A percentile compares a stretch with the other conserved stretches of the same genome.
These are phyloP conservation scores for Thera britannica DNA, from an alignment of 2,888 invertebrate species.

Conservation along the genomic window DNA sequence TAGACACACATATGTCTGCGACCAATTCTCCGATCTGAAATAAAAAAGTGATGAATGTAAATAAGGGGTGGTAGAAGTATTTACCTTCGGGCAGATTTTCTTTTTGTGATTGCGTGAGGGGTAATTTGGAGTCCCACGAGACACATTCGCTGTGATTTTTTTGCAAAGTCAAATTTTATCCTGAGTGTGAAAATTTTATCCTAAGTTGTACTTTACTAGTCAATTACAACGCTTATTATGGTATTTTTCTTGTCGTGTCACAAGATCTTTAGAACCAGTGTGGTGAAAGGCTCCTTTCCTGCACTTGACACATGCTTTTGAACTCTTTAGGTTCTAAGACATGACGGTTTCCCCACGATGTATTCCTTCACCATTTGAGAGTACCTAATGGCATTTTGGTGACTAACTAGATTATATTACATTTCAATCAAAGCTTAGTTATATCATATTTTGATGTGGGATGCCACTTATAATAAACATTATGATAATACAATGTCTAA, in stretches of 20 bases:
- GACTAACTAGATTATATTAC: not conserved
- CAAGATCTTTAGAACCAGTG: no score
- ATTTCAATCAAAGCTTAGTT: not conserved
- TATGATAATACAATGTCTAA: not conserved
- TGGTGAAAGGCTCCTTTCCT: no score
- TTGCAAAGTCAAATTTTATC: no score
- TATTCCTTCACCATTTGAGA: no score
- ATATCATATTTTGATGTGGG: not conserved
- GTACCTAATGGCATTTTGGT: no score
- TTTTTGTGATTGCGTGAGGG: conserved; percentile 49
- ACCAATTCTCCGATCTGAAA: conserved; percentile 29
- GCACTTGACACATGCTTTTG: no score
- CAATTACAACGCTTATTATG: not conserved
- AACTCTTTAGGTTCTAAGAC: no score
- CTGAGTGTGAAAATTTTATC: conserved; percentile 41
- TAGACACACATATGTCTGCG: not conserved
- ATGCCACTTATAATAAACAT: not conserved
- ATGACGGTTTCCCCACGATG: no score
- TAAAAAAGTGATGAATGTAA: conserved; percentile 35
- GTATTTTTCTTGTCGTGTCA: not conserved
- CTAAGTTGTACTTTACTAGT: conserved; percentile 18
- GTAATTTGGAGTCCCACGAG: conserved; percentile 50
- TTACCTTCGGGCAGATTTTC: conserved; percentile 46
- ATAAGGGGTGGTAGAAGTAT: conserved; percentile 33
- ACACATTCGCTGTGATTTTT: conserved; percentile 33